Evolutionary conservation across 2,113 vertebrate species (phyloP).

Genomic region (Spea multiplicata): DNA sequence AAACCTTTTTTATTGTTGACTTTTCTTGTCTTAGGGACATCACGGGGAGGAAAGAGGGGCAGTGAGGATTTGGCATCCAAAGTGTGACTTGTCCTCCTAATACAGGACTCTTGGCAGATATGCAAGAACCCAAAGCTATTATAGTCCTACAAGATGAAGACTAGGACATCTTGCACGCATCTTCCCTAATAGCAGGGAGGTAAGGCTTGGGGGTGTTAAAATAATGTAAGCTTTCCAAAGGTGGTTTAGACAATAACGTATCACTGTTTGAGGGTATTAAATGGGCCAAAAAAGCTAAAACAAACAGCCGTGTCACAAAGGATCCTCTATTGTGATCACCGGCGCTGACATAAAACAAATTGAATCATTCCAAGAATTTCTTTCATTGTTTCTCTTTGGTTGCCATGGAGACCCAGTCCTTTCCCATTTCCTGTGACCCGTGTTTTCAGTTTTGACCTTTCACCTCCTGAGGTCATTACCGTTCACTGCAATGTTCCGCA

Average conservation of each 20-base stretch:
- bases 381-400: constrained; percentile 4
- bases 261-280: neutral
- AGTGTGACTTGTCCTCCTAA: no score
- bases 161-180: no score
- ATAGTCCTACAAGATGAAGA: no score
- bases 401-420: constrained; percentile 17
- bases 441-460: neutral
- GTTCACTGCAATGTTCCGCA: neutral
- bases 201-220: neutral
- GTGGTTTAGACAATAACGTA: neutral
- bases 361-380: constrained; percentile 24
- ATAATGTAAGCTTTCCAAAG: neutral
- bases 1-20: no score
- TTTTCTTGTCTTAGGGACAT: no score
- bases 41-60: no score
- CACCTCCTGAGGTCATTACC: neutral
- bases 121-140: no score
- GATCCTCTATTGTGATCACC: constrained; percentile 2
- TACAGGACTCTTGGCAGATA: no score
- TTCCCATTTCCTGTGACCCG: constrained; percentile 20
- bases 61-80: no score
- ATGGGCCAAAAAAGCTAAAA: neutral
- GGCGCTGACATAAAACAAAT: constrained; percentile 9
- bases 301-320: neutral
- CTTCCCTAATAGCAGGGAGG: no score